Conservation (phyloP, 2,888 invertebrate species). For the Lepeophtheirus nordmannii region DNA sequence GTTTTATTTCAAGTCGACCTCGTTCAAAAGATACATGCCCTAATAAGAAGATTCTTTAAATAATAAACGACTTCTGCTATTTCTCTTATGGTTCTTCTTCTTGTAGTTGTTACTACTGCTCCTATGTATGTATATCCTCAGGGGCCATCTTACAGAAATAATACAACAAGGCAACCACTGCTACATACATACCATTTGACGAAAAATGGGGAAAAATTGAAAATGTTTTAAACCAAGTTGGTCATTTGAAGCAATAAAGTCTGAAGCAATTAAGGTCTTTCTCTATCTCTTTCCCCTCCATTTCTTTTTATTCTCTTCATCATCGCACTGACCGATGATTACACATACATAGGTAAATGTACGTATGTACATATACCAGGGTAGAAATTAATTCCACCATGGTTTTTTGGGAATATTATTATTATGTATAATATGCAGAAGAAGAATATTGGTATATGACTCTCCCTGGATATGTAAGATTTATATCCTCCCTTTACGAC, state of each 20-base stretch:
- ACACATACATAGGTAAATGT: too few relatives aligned
- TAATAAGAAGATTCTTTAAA: background rate
- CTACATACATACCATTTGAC: too few relatives aligned
- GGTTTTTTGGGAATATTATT: background rate
- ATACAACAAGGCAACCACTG: background rate
- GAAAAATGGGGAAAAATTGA: background rate
- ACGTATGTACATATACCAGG: too few relatives aligned
- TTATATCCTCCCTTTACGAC: background rate
- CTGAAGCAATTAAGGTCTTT: slow-evolving; percentile 2
- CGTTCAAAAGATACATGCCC: too few relatives aligned
- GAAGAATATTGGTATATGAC: background rate
- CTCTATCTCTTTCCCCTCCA: background rate
- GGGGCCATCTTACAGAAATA: background rate
- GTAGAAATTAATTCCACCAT: too few relatives aligned
- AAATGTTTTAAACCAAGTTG: background rate
- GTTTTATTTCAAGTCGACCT: too few relatives aligned
- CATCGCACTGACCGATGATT: slow-evolving; percentile 3
- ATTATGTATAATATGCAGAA: background rate
- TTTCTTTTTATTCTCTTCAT: background rate
- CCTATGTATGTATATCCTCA: background rate
- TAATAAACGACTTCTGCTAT: background rate
- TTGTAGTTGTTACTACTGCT: background rate
- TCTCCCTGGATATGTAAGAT: background rate
- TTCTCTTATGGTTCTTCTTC: background rate
- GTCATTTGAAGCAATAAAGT: slow-evolving; percentile 6